phyloP scores from a whole-genome alignment of 2,797 vertebrate genomes.

The Fundulus diaphanus region DNA sequence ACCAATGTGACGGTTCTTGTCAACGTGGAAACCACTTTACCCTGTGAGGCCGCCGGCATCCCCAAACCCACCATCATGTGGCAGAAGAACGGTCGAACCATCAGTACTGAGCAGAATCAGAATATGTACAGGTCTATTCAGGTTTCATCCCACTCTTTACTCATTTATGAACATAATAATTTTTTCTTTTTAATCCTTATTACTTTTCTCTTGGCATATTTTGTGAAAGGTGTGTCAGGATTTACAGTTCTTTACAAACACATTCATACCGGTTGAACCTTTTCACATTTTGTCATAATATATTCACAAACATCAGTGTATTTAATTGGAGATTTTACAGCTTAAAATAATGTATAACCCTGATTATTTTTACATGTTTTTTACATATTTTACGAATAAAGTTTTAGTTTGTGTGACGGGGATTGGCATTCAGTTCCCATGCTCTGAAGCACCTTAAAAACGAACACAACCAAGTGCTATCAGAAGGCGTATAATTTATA shows the following conservation, averaged over 20 bases:
- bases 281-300: not conserved
- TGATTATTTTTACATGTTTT: not conserved
- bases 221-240: not conserved
- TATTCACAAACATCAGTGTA: not conserved
- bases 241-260: not conserved
- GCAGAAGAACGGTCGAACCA: conserved; percentile 86
- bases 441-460: not conserved
- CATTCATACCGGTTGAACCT: not conserved
- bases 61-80: conserved; percentile 90
- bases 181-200: not conserved
- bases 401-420: not conserved
- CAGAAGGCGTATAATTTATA: not conserved
- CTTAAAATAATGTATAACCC: not conserved
- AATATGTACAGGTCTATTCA: conserved; percentile 93
- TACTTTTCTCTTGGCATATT: not conserved
- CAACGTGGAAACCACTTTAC: conserved; percentile 91
- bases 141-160: conserved; percentile 70
- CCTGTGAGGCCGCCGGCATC: conserved; percentile 92
- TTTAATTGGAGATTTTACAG: not conserved
- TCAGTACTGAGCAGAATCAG: conserved; percentile 93
- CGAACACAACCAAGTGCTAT: not conserved
- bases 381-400: not conserved
- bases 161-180: conserved; percentile 7
- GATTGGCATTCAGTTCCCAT: not conserved
- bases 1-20: conserved; percentile 89